Percentiles rank a stretch among this genome's conserved stretches.
These are phyloP conservation scores for Hypotaenidia okinawae DNA, from an alignment of 2,797 vertebrate genomes.

Conservation along the genomic window DNA sequence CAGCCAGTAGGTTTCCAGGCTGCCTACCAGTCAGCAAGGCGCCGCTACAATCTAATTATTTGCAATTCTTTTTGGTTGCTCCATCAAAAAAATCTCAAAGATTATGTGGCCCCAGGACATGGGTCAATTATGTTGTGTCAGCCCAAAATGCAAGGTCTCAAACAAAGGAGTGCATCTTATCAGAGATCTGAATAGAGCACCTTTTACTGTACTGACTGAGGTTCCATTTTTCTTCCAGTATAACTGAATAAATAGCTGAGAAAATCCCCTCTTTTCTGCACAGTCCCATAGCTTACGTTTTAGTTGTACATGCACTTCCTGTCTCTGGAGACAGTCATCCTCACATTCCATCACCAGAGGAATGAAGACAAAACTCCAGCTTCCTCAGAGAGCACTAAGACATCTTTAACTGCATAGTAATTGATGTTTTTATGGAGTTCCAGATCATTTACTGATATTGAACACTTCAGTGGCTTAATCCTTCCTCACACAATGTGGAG, in stretches of 20 bases:
- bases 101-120: neutral
- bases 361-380: neutral
- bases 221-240: neutral
- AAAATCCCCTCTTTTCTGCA: neutral
- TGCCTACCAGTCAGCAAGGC: neutral
- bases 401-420: slow-evolving; percentile 19
- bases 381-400: neutral
- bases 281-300: neutral
- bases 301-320: neutral
- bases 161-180: neutral
- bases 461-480: slow-evolving; percentile 30
- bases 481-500: slow-evolving; percentile 27
- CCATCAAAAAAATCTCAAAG: neutral
- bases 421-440: slow-evolving; percentile 47
- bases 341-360: neutral
- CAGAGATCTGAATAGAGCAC: neutral
- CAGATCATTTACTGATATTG: slow-evolving; percentile 51
- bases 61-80: neutral
- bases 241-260: neutral
- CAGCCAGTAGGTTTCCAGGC: neutral
- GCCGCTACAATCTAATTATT: neutral
- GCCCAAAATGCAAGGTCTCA: neutral
- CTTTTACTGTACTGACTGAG: neutral
- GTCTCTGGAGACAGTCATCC: neutral
- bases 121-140: neutral